Base-by-base conservation (phyloP, 2,888 invertebrate species). In the Aquatica leii region DNA sequence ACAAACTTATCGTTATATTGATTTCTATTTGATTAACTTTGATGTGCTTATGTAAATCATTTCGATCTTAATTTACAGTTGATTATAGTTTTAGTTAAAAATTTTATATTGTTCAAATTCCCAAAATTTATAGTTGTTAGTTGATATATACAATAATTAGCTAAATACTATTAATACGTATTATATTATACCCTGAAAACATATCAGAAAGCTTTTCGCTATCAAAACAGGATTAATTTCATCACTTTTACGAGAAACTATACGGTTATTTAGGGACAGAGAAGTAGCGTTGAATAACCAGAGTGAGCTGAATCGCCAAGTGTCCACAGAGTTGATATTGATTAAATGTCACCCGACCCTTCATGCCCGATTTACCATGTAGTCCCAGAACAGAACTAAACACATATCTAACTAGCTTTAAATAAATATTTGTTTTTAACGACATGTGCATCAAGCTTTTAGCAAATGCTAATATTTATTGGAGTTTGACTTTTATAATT, bases 271-370 rank as follows among this genome's bases (percentile, higher is more conserved):
- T 60, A 69, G 68, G 67, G 69, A 69, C 69, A 62, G 65, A 70
- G 66, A 66, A 63, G 68, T 69, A 67, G 70, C 69, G 71, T 69
- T 66, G 69, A 66, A 63, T 56, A 67, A 66, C 69, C 55, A 65
- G 66, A 60, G 68, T 66, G 68, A 67, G 68, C 69, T 66, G 65
- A 65, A 71, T 67, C 68, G 72, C 70, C 67, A 74, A 76, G 77
- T 76, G 76, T 77, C 77, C 76, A 76, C 75, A 72, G 73, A 71
- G 74, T 73, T 72, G 74, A 72, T 79, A 79, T 79, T 78, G 79
- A 79, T 79, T 79, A 79, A 77, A 78, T 76, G 79, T 79, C 79
- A 78, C 74, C 77, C 74, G 74, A 74, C 76, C 74, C 78, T 78
- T 79, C 78, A 78, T 72, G 77, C 75, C 75, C 78, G 77, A 78